Evolutionary conservation across 2,797 vertebrate genomes (phyloP).

Genomic region (Oreochromis mossambicus): DNA sequence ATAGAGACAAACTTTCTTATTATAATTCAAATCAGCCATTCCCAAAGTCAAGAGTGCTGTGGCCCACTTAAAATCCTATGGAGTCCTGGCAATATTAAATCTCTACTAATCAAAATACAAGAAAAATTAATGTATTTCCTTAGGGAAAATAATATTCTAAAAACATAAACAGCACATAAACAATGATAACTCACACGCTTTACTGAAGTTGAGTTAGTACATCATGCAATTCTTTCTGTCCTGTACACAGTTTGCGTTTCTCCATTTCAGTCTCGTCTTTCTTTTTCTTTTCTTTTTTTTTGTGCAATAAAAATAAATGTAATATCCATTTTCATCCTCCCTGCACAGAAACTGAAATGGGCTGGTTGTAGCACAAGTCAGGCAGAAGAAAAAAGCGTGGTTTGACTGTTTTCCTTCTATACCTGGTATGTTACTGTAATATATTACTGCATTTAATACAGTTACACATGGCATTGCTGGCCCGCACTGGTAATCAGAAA

Average conservation of each 20-base stretch:
- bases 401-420: not conserved
- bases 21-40: not conserved
- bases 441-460: not conserved
- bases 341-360: not conserved
- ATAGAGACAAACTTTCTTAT: not conserved
- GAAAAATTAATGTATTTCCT: accelerated
- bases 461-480: not conserved
- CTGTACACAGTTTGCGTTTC: not conserved
- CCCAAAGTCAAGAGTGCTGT: not conserved
- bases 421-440: not conserved
- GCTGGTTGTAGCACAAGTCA: not conserved
- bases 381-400: not conserved
- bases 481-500: not conserved
- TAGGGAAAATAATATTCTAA: not conserved
- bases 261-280: not conserved
- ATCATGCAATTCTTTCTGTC: not conserved
- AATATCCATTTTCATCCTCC: not conserved
- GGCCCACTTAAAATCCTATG: not conserved
- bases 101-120: not conserved
- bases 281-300: not conserved
- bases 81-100: not conserved
- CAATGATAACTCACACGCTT: not conserved
- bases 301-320: not conserved
- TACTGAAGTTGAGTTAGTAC: not conserved
- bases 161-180: not conserved